Base-by-base conservation (phyloP, 2,888 invertebrate species). In the Syritta pipiens region DNA sequence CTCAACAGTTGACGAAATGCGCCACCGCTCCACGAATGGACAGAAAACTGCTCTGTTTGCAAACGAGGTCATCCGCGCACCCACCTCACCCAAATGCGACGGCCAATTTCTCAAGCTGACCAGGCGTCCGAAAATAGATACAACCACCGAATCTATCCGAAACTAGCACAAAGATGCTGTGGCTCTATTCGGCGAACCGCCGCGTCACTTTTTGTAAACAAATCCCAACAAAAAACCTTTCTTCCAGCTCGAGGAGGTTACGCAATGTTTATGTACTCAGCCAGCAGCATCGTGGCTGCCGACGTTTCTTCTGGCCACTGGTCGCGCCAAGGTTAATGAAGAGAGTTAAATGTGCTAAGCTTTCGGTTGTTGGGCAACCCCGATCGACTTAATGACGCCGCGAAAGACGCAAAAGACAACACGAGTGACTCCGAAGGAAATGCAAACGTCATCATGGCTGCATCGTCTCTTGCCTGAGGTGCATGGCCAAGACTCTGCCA, bases 291-390 rank as follows among this genome's bases (percentile, higher is more conserved):
- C 17, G 24, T 22, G 17, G 30, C 22, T 49, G 10, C 19, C 22
- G 46, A 40, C 46, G 51, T 19, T 26, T 69, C 44, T 65, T 75
- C 24, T 53, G 48, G n/a, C n/a, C n/a, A n/a, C 17, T 40, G 55
- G 48, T 22, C 51, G 37, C 51, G 28, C 62, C 76, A 76, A 76
- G 76, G 76, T 76, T 76, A 71, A 69, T 76, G 48, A 42, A 69
- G 48, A 65, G 44, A 75, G 40, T 68, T 37, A 68, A 69, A 63
- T 62, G 68, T 28, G 40, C 69, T 37, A n/a, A 51, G 44, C 44
- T 63, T 68, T 69, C 42, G 42, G 55, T 17, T 26, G 19, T 48
- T 67, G 46, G 14, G 48, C 14, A 48, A 67, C 19, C 9, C n/a
- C 17, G 17, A 17, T 6, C 7, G 32, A 20, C 42, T n/a, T 3